These are phyloP conservation scores for Carcina quercana DNA, from an alignment of 2,888 invertebrate species.

Conservation along the genomic window DNA sequence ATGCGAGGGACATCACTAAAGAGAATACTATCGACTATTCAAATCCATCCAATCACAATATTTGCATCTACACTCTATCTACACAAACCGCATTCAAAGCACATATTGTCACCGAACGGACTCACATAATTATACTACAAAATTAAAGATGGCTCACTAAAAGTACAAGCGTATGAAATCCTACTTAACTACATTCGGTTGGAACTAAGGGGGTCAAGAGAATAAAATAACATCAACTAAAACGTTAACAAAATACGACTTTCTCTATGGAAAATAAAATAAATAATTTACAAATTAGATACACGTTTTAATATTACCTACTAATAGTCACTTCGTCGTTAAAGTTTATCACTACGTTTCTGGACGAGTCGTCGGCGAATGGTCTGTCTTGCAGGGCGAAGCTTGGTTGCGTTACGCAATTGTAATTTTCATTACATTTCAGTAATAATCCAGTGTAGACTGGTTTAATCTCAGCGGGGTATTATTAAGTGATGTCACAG, in stretches of 20 bases:
- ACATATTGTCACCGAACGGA: conserved; percentile 52
- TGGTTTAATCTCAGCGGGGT: conserved; percentile 18
- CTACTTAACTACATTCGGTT: conserved; percentile 67
- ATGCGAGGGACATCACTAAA: conserved; percentile 50
- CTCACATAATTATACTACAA: conserved; percentile 63
- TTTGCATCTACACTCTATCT: conserved; percentile 46
- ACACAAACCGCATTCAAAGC: conserved; percentile 46
- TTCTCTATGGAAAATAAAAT: conserved; percentile 73
- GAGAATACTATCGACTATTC: conserved; percentile 38
- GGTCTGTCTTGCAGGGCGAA: conserved; percentile 22
- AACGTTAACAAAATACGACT: conserved; percentile 74
- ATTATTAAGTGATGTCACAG: conserved; percentile 9
- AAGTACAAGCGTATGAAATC: conserved; percentile 72
- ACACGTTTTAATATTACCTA: conserved; percentile 59
- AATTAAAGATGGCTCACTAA: conserved; percentile 63
- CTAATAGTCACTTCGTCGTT: conserved; percentile 55
- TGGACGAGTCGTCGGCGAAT: conserved; percentile 40
- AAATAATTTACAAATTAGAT: conserved; percentile 72
- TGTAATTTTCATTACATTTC: conserved; percentile 18
- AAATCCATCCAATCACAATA: conserved; percentile 54
- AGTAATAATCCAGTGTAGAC: conserved; percentile 20
- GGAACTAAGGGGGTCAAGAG: conserved; percentile 62
- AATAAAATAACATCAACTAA: conserved; percentile 71
- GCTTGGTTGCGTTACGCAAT: conserved; percentile 17
- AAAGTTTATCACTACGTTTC: conserved; percentile 56